These are phyloP conservation scores for Capra hircus DNA, from an alignment of 2,113 vertebrate species.

Conservation along the genomic window DNA sequence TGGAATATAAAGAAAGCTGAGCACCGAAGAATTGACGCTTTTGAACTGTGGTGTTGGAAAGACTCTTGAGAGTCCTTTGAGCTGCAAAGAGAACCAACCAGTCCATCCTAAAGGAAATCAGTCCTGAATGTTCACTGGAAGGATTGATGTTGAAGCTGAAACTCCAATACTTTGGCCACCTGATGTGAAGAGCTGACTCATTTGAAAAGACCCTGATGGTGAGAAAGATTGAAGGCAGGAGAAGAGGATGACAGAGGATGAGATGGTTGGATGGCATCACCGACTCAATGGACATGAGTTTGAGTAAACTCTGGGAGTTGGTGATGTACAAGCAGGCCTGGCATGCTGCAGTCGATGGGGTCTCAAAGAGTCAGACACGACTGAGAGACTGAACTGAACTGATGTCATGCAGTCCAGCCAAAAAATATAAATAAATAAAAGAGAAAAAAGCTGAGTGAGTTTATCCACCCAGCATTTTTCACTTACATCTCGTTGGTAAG, in stretches of 20 bases:
- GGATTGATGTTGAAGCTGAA: neutral
- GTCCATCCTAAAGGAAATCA: neutral
- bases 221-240: neutral
- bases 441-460: neutral
- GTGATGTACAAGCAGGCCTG: neutral
- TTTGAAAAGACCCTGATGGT: neutral
- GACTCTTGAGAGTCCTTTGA: neutral
- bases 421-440: neutral
- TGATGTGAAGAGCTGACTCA: neutral
- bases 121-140: neutral
- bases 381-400: neutral
- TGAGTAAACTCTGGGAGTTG: neutral
- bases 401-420: neutral
- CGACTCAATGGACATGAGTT: neutral
- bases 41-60: neutral
- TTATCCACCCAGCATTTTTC: neutral
- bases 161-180: neutral
- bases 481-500: neutral
- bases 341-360: neutral
- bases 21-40: fast-evolving
- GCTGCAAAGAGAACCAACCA: neutral
- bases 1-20: neutral
- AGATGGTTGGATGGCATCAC: neutral
- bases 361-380: neutral
- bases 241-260: neutral